Evolutionary conservation across 2,113 vertebrate genomes (phyloP).

Genomic region (Pontoporia blainvillei): DNA sequence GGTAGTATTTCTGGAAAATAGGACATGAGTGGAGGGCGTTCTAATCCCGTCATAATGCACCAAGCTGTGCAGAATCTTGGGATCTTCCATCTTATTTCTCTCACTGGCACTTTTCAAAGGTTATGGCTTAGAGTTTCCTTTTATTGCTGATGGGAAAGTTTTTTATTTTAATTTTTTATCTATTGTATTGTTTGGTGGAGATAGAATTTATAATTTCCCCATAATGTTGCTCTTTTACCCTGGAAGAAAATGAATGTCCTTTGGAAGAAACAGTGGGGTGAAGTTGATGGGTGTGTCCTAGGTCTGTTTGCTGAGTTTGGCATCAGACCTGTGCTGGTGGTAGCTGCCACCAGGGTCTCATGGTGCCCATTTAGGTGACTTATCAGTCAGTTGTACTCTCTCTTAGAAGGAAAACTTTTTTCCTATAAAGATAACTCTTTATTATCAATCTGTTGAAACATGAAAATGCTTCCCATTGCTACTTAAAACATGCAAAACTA

Average conservation of each 20-base stretch:
- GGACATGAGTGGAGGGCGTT: background rate
- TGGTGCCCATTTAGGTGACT: background rate
- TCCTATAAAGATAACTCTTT: background rate
- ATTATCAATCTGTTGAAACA: background rate
- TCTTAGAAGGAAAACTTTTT: background rate
- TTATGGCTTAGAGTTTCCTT: background rate
- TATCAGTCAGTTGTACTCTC: background rate
- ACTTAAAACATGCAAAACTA: background rate
- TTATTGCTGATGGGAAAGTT: background rate
- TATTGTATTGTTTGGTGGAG: background rate
- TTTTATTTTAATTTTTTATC: background rate
- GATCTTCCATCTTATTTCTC: background rate
- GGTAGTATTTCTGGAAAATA: background rate
- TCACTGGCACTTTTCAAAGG: background rate
- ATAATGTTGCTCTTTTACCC: background rate
- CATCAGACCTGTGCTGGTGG: background rate
- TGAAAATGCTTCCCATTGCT: background rate
- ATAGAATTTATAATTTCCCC: background rate
- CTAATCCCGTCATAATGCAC: background rate
- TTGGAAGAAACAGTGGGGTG: background rate
- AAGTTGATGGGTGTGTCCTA: background rate
- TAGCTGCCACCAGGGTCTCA: background rate
- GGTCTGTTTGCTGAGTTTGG: too few species aligned
- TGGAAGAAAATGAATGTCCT: background rate
- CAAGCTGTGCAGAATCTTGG: background rate